Evolutionary conservation across 2,797 vertebrate species (phyloP), one percentile per base, ranked within the genome.

Genomic region (Phylloscopus collybita): DNA sequence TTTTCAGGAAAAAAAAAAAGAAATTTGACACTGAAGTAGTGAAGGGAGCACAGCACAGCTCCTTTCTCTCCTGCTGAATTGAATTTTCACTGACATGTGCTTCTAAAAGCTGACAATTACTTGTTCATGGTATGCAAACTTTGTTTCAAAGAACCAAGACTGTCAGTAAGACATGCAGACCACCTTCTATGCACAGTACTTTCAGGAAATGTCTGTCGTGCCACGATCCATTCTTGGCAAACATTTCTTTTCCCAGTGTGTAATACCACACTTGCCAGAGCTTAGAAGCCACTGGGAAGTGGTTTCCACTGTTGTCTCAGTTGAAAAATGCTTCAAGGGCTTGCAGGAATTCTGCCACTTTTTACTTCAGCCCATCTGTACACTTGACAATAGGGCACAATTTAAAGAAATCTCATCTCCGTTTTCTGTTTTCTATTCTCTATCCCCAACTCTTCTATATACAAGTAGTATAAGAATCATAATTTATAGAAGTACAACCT

Each of bases 281-380:
- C 88, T 90, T 61, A 75, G 82, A 57, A 83, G 64, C 60, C 66
- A 45, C 56, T 72, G 50, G 61, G 71, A 94, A 91, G 84, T 85
- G 64, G 36, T 73, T 96, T 95, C 57, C 51, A 42, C 45, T 76
- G 62, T 78, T 80, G 40, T 80, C 69, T 88, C 62, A 14, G 16
- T 6, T 87, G 56, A 86, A 92, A 95, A 96, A 88, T 44, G 25
- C 72, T 96, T 88, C 69, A 94, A 96, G 93, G 94, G 95, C 96
- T 96, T 90, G 56, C 85, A 93, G 74, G 91, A 83, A 91, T 86
- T 90, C 73, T 92, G 82, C 66, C 26, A 14, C 47, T 73, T 95
- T 80, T 86, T 93, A 47, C 80, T 74, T 93, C 44, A 60, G 62
- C 61, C 86, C 51, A n/a, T 75, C 66, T 80, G 32, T 92, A 73